A percentile compares a stretch with the other conserved stretches of the same genome.
phyloP scores from a whole-genome alignment of 2,113 vertebrate genomes.

The Leucopsar rothschildi region DNA sequence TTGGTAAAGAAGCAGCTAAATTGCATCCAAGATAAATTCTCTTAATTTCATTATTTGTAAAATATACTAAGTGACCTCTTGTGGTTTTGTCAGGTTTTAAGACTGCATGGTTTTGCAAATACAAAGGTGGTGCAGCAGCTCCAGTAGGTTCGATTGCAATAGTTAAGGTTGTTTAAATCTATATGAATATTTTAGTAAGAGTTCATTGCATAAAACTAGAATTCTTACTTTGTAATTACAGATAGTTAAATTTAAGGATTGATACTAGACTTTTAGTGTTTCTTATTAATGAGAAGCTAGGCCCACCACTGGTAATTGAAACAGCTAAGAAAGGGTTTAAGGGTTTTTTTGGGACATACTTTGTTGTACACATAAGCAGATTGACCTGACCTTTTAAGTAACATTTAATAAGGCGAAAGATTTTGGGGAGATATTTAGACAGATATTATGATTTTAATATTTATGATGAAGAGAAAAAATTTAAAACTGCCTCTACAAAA shows the following conservation, averaged over 20 bases:
- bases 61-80: neutral
- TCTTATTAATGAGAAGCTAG: constrained; percentile 16
- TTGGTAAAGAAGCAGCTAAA: neutral
- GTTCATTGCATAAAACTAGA: neutral
- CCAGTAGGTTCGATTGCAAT: neutral
- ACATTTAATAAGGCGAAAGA: neutral
- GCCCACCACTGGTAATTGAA: neutral
- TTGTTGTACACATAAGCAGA: neutral
- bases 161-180: neutral
- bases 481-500: neutral
- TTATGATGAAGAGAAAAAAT: neutral
- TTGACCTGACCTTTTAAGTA: neutral
- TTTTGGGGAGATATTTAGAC: neutral
- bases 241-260: neutral
- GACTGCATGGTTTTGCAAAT: neutral
- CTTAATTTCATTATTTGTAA: neutral
- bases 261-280: neutral
- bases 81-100: neutral
- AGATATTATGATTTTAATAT: neutral
- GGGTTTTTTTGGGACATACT: neutral
- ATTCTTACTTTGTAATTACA: neutral
- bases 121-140: neutral
- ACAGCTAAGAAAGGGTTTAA: neutral
- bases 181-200: neutral
- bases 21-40: neutral